A percentile compares a stretch with the other conserved stretches of the same genome.
phyloP scores from a whole-genome alignment of 2,888 invertebrate species.

The Ypsolopha sequella region DNA sequence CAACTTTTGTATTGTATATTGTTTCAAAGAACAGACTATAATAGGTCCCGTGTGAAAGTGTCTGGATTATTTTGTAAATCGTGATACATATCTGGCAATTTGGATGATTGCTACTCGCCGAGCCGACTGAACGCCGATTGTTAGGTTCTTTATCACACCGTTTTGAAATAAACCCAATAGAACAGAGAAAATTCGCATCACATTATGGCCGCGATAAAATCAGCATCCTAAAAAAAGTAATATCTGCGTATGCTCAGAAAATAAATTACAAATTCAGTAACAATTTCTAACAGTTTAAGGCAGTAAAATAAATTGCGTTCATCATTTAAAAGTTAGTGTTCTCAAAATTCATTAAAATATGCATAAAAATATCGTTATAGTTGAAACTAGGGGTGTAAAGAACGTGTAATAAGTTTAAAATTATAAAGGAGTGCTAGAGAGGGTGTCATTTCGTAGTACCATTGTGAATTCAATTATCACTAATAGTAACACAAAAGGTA shows the following conservation, averaged over 20 bases:
- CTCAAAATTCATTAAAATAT: too few relatives aligned
- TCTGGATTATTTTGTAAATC: slow-evolving; percentile 14
- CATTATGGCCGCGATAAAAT: too few relatives aligned
- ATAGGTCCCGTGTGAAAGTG: slow-evolving; percentile 16
- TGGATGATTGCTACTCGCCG: slow-evolving; percentile 18
- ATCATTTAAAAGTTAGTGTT: too few relatives aligned
- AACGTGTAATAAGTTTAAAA: slow-evolving; percentile 4
- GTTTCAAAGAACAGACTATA: background rate
- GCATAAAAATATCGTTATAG: too few relatives aligned
- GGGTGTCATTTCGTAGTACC: slow-evolving; percentile 18
- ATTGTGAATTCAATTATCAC: slow-evolving; percentile 25
- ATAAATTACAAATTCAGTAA: too few relatives aligned
- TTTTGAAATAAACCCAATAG: too few relatives aligned
- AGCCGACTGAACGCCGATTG: slow-evolving; percentile 12
- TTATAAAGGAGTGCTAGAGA: slow-evolving; percentile 3
- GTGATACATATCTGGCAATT: slow-evolving; percentile 23
- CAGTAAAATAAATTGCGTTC: too few relatives aligned
- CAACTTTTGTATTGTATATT: background rate
- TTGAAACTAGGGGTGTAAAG: too few relatives aligned
- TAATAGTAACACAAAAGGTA: slow-evolving; percentile 30
- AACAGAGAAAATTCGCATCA: too few relatives aligned
- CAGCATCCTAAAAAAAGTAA: too few relatives aligned
- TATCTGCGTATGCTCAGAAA: too few relatives aligned
- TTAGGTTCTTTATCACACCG: slow-evolving; percentile 10
- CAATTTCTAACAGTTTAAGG: too few relatives aligned